Evolutionary conservation across 2,888 invertebrate species (phyloP), one percentile per base, ranked within the genome.

Genomic region (Neuroscelio doddi): DNA sequence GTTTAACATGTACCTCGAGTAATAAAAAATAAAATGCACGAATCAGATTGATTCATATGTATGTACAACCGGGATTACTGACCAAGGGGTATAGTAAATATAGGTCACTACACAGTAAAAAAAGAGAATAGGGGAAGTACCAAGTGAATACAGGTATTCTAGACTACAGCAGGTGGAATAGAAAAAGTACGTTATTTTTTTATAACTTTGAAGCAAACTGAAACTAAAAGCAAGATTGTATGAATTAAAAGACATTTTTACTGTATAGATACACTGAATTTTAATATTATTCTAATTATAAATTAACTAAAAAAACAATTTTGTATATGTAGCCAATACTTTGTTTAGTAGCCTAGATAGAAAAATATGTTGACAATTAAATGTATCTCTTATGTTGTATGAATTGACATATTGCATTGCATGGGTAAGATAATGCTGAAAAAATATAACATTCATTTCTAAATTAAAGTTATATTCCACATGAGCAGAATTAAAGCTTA

Each of bases 11-110:
- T 46, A 64, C 30, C 64, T 53, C 32, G 30, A 30, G 29, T 41
- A 34, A 32, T 16, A 17, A 14, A 47, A 51, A 64, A 59, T 59
- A 58, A 64, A 64, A 64, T 58, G 50, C 59, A 64, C 58, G 51
- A 58, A 64, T 64, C 58, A 59, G 53, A 32, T 50, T 58, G 55
- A 64, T 64, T 64, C 64, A 64, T 64, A 64, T 51, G 53, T 59
- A 64, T 53, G 52, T 56, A 53, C 55, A 42, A 45, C 3, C 49
- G 53, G 57, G 49, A 64, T 64, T 64, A 64, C 59, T 59, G 59
- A 59, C 64, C 64, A 59, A 64, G 42, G 50, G 51, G 45, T 55
- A 47, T 45, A 38, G 41, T 45, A 34, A 42, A 64, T 64, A 55
- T 64, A 59, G 64, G 64, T 58, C 64, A 64, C 42, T 59, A 46